Evolutionary conservation across 2,113 vertebrate genomes (phyloP), one percentile per base, ranked within the genome.

Genomic region (Trogon melanurus): DNA sequence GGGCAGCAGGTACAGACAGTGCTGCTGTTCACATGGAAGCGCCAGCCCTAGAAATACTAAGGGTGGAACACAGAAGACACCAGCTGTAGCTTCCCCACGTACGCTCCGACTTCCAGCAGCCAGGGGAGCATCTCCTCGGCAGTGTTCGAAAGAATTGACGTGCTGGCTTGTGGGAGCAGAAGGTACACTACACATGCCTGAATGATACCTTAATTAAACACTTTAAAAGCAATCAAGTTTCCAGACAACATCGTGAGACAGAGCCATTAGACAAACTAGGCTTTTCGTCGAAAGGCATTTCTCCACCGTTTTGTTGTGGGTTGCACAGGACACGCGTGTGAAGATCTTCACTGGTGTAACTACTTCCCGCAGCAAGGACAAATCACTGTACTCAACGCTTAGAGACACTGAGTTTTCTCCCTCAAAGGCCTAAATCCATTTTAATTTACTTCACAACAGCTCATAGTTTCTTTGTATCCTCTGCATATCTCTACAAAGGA

Each of bases 331-430:
- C 45, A 21, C 9, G 26, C 22, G 30, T 48, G 72, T 45, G 22
- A 76, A 88, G 54, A 76, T 58, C 22, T 76, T 65, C 23, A 30
- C 36, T 26, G 44, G 27, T 8, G 0, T 48, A 86, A n/a, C 36
- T 21, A 58, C 67, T 44, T 88, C 47, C 29, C 47, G 29, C 44
- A 66, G 44, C 54, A 78, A 60, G 32, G 60, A 70, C 51, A 62
- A 66, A 74, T 11, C 58, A 61, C 29, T 15, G 11, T 36, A 38
- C 41, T 83, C 67, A 58, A 16, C 0, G 0, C 11, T 79, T 45
- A 81, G 0, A 48, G 29, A 51, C 53, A 51, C 0, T 1, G 4
- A 1, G 1, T 25, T 57, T 53, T 56, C 19, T 16, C 3, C 6
- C 36, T 47, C 27, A 10, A 70, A 88, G n/a, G 56, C 41, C 27